Base-by-base conservation (phyloP, 2,888 invertebrate species). In the Parelbella ahira region DNA sequence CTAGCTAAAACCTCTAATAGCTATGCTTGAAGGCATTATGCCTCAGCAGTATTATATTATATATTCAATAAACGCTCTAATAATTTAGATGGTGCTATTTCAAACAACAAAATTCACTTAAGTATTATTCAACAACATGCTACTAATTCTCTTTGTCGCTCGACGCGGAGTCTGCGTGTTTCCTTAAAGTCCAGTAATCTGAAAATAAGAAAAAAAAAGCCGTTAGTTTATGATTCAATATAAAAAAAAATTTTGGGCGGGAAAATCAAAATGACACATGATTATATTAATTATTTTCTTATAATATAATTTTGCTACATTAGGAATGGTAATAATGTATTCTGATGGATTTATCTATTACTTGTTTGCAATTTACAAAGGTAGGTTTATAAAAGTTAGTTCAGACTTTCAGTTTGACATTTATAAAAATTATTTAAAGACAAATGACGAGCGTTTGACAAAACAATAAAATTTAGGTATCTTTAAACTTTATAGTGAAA, bases 121-220 rank as follows among this genome's bases (percentile, higher is more conserved):
- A 53, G 27, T n/a, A 44, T 44, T 42, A 38, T 34, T 44, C 37
- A 41, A 32, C 8, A 10, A 32, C 32, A 32, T 25, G 32, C 19
- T 25, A 34, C 57, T 78, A 87, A 50, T 87, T 87, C 64, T 87
- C 87, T 65, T 87, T 87, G 60, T 87, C 87, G 49, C 86, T 86
- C 1, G 79, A 69, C 9, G 75, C 67, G 5, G 36, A 10, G 25
- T 88, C 86, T 25, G 80, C 57, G 48, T 80, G 76, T 63, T 89
- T 89, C 56, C 87, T 68, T 48, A 83, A 63, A 8, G 88, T 87
- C 87, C 88, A 88, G 50, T 88, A 89, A 83, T 88, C 89, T 89
- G 88, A 45, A 81, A 88, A 58, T 55, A 59, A 61, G 60, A 53
- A 51, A 69, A 65, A 33, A 33, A 32, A 8, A 4, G 10, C 9